These are phyloP conservation scores for Sinohyriopsis cumingii DNA, from an alignment of 2,888 invertebrate species.

Conservation along the genomic window DNA sequence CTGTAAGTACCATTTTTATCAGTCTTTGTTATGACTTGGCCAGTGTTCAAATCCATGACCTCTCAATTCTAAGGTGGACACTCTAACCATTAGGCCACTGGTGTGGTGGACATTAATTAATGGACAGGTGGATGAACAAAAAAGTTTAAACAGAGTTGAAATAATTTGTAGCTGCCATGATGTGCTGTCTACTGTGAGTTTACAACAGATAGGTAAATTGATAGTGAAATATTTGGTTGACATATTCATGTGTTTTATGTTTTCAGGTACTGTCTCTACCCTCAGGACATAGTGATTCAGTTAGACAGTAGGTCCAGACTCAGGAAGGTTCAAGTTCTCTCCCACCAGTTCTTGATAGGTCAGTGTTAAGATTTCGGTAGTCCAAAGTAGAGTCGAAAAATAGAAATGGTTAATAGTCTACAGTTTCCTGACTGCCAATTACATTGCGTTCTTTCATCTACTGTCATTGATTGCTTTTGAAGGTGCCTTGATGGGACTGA, in stretches of 20 bases:
- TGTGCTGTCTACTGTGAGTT: not conserved
- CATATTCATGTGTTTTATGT: constrained; percentile 3
- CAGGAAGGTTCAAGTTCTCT: constrained; percentile 90
- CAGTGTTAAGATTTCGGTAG: constrained; percentile 67
- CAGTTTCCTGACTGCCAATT: too few relatives aligned
- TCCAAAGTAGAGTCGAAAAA: not conserved
- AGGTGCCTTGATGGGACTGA: too few relatives aligned
- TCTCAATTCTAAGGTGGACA: too few relatives aligned
- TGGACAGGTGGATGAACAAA: not conserved
- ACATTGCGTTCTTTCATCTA: not conserved
- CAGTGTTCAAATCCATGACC: too few relatives aligned
- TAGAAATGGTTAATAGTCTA: too few relatives aligned
- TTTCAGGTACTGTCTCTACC: constrained; percentile 79
- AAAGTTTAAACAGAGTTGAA: not conserved
- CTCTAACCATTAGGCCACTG: too few relatives aligned
- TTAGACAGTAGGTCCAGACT: constrained; percentile 83
- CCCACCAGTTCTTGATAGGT: constrained; percentile 96
- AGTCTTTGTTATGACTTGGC: too few relatives aligned
- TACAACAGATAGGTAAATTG: not conserved
- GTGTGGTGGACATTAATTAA: too few relatives aligned
- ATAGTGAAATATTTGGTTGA: not conserved
- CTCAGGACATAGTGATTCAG: constrained; percentile 91
- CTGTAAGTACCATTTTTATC: too few relatives aligned
- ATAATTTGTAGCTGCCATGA: not conserved
- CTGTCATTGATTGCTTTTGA: not conserved